Evolutionary conservation across 1,140 invertebrate genomes (phyloP).

Genomic region (Ceratosolen fusciceps): DNA sequence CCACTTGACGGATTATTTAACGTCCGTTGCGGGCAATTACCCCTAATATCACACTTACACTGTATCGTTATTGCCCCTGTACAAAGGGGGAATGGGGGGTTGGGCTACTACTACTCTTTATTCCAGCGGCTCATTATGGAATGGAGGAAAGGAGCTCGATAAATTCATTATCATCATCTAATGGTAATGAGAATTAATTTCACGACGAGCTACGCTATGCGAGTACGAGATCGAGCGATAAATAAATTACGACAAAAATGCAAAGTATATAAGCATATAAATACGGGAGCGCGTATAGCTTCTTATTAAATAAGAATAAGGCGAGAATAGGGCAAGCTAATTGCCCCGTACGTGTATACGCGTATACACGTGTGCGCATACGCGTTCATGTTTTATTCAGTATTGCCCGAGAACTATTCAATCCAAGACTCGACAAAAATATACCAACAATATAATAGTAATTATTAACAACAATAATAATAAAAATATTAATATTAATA

Average conservation of each 20-base stretch:
- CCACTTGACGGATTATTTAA: too few relatives aligned
- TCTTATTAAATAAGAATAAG: conserved; percentile 15
- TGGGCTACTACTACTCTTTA: too few relatives aligned
- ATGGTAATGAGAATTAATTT: conserved; percentile 4
- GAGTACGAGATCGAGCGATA: background rate
- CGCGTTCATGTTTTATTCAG: conserved; percentile 45
- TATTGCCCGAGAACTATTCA: background rate
- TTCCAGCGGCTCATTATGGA: background rate
- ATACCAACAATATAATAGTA: too few relatives aligned
- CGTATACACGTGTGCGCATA: too few relatives aligned
- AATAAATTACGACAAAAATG: background rate
- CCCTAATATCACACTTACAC: background rate
- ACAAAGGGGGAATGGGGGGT: too few relatives aligned
- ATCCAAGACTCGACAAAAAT: background rate
- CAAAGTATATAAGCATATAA: background rate
- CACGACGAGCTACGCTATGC: background rate
- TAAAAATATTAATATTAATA: too few relatives aligned
- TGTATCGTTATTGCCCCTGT: background rate
- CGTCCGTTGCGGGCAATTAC: too few relatives aligned
- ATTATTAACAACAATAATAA: too few relatives aligned
- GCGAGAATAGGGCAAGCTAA: conserved; percentile 26
- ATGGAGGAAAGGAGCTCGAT: background rate
- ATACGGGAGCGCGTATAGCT: background rate
- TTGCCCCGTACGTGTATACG: background rate
- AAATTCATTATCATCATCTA: background rate